These are phyloP conservation scores for Carcharodon carcharias DNA, from an alignment of 2,797 vertebrate genomes.

Conservation along the genomic window DNA sequence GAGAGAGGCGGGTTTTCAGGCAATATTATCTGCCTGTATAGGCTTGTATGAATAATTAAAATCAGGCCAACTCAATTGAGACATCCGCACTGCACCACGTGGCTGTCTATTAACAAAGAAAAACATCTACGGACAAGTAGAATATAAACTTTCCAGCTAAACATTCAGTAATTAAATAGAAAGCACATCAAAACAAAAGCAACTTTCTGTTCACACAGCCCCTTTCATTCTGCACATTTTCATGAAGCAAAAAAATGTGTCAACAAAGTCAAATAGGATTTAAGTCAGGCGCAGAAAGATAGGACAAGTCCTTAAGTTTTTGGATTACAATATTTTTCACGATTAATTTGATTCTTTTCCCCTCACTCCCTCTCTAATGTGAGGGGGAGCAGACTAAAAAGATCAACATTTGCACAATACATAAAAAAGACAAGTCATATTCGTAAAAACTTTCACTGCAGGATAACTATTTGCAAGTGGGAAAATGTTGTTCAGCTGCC, in stretches of 20 bases:
- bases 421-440: background rate
- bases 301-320: background rate
- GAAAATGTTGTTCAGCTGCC: background rate
- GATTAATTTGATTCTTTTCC: background rate
- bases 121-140: background rate
- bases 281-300: background rate
- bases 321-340: background rate
- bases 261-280: background rate
- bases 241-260: background rate
- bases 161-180: background rate
- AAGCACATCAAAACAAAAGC: background rate
- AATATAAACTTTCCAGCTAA: background rate
- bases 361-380: background rate
- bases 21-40: slow-evolving; percentile 25
- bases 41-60: slow-evolving; percentile 38
- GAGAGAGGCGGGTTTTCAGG: slow-evolving; percentile 34
- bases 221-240: background rate
- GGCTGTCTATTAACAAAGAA: background rate
- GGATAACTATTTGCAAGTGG: slow-evolving; percentile 11
- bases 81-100: background rate
- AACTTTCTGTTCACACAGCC: background rate
- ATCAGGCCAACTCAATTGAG: slow-evolving; percentile 29
- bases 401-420: background rate
- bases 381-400: background rate
- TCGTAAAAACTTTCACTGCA: background rate